Conservation (phyloP, 2,113 vertebrate genomes). For the Corythornis madagascariensis region DNA sequence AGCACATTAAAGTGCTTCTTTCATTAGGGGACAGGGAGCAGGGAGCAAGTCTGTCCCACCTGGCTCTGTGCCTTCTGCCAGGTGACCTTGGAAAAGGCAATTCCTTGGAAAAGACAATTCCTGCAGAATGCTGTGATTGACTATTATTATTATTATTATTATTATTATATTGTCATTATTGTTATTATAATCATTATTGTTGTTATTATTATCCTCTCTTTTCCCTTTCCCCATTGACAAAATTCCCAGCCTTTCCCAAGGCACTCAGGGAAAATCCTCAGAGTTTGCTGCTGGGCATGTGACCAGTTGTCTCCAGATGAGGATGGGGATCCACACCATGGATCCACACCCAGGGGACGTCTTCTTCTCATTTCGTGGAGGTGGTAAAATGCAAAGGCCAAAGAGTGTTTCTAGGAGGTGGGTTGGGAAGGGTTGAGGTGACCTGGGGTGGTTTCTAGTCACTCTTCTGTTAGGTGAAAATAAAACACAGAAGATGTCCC, state of each 20-base stretch:
- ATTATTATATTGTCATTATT: background rate
- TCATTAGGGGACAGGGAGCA: background rate
- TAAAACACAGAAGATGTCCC: background rate
- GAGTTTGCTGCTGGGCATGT: background rate
- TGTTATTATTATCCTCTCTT: background rate
- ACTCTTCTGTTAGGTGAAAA: background rate
- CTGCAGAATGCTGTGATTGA: background rate
- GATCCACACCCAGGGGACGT: background rate
- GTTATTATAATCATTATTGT: background rate
- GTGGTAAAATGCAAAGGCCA: background rate
- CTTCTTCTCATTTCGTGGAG: background rate
- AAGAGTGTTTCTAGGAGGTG: background rate
- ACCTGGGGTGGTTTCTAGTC: background rate
- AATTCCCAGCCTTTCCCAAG: background rate
- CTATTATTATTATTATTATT: background rate
- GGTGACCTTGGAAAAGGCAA: background rate
- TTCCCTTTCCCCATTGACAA: background rate
- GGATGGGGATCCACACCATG: background rate
- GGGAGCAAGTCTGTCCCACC: background rate
- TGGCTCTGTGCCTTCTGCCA: background rate
- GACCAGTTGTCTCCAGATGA: rapidly evolving
- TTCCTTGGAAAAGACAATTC: background rate
- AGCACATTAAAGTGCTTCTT: conserved; percentile 36
- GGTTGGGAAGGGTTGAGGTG: rapidly evolving
- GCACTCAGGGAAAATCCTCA: background rate